Base-by-base conservation (phyloP, 2,888 invertebrate genomes). In the Bellardia pandia region DNA sequence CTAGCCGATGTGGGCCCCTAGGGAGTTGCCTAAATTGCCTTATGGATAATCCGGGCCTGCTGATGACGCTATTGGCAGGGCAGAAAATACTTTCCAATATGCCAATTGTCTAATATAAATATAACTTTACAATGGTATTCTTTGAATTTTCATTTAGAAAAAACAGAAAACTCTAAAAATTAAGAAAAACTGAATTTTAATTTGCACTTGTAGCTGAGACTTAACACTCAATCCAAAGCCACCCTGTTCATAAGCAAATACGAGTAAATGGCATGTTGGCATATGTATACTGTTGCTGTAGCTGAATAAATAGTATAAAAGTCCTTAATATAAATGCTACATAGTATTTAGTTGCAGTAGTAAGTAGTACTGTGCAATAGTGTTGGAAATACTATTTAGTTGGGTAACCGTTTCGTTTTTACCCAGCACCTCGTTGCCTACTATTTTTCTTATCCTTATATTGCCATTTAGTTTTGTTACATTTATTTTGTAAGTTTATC, bases 311-410 rank as follows among this genome's bases (percentile, higher is more conserved):
- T 82, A 82, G 37, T 56, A 68, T 51, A 37, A 42, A 60, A 68
- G 75, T 82, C 68, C 81, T 82, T 82, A 75, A 75, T 68, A 82
- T 82, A 75, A 82, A 82, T 82, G 81, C 53, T 82, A 68, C 58
- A 75, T 68, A 58, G 74, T 69, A 79, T 45, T 6, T 80, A 13
- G 30, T 37, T 9, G 60, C 23, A 69, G 68, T 68, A 30, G 23
- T 58, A 11, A 2, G 37, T 37, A 37, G 37, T 45, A 33, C 14
- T 56, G 45, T 48, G 14, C 13, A 42, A 37, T 40, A 16, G 53
- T 81, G 30, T 23, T 66, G 62, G 60, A 23, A 23, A 9, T 40
- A 71, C 48, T 7, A 14, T 13, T 30, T 42, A 40, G 11, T 68
- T 75, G 48, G 66, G 53, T 66, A 62, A 60, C 23, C 23, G 23